Percentiles rank a stretch among this genome's conserved stretches.
Evolutionary conservation across 2,113 vertebrate genomes (phyloP).

Genomic region (Chinchilla lanigera): DNA sequence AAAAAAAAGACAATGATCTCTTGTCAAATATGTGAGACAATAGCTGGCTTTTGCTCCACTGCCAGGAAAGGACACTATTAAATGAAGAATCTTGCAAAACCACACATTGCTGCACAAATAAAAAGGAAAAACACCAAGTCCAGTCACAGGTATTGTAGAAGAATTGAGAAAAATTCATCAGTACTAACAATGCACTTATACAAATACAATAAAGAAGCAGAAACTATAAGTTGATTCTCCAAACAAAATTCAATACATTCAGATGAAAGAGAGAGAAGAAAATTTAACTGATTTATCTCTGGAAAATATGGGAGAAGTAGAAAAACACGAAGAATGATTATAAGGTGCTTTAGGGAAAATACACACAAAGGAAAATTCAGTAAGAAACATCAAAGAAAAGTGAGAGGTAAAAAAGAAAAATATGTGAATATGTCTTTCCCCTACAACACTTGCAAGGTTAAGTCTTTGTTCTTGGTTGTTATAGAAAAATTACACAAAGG

Average conservation of each 20-base stretch:
- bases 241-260: neutral
- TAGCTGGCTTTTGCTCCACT: neutral
- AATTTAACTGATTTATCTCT: neutral
- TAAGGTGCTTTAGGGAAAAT: neutral
- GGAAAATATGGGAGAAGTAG: neutral
- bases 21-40: neutral
- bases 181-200: neutral
- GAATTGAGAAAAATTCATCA: neutral
- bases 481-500: neutral
- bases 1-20: neutral
- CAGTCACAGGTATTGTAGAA: neutral
- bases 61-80: neutral
- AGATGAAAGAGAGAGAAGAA: neutral
- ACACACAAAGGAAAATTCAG: neutral
- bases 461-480: neutral
- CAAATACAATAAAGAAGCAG: neutral
- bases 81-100: neutral
- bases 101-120: neutral
- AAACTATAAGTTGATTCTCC: neutral
- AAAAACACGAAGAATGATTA: neutral
- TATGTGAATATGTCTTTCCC: neutral
- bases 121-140: neutral
- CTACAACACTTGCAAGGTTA: neutral
- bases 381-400: neutral
- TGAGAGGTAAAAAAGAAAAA: neutral